Percentiles rank a stretch among this genome's conserved stretches.
Conservation (phyloP, 2,888 invertebrate species). For the Hartigia nigra region DNA sequence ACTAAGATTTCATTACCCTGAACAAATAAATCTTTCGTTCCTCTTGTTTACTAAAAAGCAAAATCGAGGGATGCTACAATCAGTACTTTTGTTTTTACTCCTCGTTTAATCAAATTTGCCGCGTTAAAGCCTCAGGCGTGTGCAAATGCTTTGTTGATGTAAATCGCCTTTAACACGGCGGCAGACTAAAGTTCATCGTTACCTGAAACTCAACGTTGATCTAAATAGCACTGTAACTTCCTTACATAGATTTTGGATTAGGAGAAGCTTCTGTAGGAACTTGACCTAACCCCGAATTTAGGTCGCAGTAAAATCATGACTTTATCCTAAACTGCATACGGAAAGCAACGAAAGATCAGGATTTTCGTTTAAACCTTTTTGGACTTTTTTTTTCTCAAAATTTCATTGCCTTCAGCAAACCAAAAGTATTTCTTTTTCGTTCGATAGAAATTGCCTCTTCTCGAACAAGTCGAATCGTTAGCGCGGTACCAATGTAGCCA, state of each 20-base stretch:
- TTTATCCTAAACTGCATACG: not conserved
- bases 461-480: not conserved
- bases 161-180: not conserved
- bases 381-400: not conserved
- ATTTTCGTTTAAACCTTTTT: not conserved
- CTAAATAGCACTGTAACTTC: not conserved
- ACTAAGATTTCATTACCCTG: not conserved
- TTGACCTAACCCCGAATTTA: not conserved
- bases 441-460: not conserved
- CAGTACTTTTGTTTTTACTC: not conserved
- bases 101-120: not conserved
- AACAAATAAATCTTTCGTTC: not conserved
- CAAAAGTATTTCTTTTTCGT: not conserved
- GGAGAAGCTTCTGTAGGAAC: not conserved
- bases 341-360: not conserved
- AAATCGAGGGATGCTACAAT: not conserved
- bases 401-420: not conserved
- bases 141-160: not conserved
- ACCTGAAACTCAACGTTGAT: not conserved
- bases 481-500: not conserved
- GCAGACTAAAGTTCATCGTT: not conserved
- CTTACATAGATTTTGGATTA: not conserved
- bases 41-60: not conserved
- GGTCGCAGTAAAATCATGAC: not conserved
- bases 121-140: not conserved